Conservation (phyloP, 2,888 invertebrate species). For the Keiferia lycopersicella region DNA sequence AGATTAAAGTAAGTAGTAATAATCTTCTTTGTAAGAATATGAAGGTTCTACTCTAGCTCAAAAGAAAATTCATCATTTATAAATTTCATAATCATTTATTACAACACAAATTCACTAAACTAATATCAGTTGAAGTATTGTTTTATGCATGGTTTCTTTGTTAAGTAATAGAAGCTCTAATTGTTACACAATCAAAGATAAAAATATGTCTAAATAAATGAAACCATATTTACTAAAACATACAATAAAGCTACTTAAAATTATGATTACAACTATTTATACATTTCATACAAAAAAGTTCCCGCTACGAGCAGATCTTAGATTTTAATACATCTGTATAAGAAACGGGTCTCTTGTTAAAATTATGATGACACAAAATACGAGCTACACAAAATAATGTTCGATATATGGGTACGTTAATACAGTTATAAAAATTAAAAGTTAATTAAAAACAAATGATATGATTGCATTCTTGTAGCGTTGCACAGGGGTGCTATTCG, state of each 20-base stretch:
- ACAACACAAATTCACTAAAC: conserved; percentile 23
- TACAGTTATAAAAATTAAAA: conserved; percentile 65
- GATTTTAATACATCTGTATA: conserved; percentile 41
- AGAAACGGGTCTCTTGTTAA: conserved; percentile 54
- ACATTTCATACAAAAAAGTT: conserved; percentile 80
- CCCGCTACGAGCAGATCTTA: conserved; percentile 59
- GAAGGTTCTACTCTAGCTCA: too few relatives aligned
- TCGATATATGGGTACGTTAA: conserved; percentile 61
- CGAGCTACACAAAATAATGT: conserved; percentile 54
- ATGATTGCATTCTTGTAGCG: conserved; percentile 81
- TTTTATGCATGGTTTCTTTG: conserved; percentile 20
- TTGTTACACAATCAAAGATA: conserved; percentile 26
- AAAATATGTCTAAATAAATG: conserved; percentile 21
- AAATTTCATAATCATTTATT: conserved; percentile 28
- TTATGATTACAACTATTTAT: conserved; percentile 37
- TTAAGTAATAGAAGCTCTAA: conserved; percentile 14
- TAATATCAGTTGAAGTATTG: conserved; percentile 21
- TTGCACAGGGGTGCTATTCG: conserved; percentile 61
- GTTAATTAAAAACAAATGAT: conserved; percentile 80
- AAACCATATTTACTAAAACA: conserved; percentile 37
- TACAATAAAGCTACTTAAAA: conserved; percentile 39
- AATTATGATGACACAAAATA: conserved; percentile 44
- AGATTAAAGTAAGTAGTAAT: not conserved
- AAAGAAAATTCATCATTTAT: conserved; percentile 10
- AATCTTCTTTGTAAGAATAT: not conserved